Evolutionary conservation across 2,113 vertebrate species (phyloP).

Genomic region (Xiphophorus maculatus): DNA sequence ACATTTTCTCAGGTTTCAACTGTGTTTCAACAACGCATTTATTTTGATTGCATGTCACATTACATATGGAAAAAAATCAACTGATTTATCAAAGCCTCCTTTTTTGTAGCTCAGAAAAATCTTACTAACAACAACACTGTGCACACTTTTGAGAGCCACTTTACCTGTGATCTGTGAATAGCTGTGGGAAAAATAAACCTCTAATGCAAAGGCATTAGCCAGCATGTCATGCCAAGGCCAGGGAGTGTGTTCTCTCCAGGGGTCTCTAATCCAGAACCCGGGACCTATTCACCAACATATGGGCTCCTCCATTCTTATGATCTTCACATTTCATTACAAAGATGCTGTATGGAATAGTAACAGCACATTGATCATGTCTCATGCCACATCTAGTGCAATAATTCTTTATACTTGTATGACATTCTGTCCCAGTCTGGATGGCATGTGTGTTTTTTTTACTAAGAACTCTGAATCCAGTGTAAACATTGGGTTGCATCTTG

Average conservation of each 20-base stretch:
- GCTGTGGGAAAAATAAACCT: slow-evolving; percentile 39
- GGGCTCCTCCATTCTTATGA: slow-evolving; percentile 44
- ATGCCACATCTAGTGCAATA: slow-evolving; percentile 10
- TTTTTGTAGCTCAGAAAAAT: not conserved
- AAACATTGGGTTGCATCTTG: slow-evolving; percentile 6
- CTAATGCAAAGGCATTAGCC: slow-evolving; percentile 12
- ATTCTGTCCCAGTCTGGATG: slow-evolving; percentile 22
- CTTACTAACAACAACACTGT: not conserved
- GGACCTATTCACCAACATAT: slow-evolving; percentile 42
- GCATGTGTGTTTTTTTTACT: slow-evolving; percentile 1
- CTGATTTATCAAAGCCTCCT: not conserved
- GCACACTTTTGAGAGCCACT: not conserved
- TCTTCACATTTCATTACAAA: slow-evolving; percentile 63
- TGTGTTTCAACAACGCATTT: not conserved
- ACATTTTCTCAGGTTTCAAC: not conserved
- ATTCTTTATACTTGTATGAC: slow-evolving; percentile 32
- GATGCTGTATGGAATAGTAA: slow-evolving; percentile 56
- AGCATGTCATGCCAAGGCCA: slow-evolving; percentile 51
- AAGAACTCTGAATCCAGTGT: slow-evolving; percentile 2
- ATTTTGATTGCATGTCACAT: not conserved
- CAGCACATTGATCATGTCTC: slow-evolving; percentile 26
- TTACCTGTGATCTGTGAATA: slow-evolving; percentile 13
- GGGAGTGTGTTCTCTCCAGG: slow-evolving; percentile 33
- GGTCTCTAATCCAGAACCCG: slow-evolving; percentile 62
- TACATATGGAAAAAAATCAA: not conserved